Conservation (phyloP, 2,113 vertebrate species). For the Martes martes region DNA sequence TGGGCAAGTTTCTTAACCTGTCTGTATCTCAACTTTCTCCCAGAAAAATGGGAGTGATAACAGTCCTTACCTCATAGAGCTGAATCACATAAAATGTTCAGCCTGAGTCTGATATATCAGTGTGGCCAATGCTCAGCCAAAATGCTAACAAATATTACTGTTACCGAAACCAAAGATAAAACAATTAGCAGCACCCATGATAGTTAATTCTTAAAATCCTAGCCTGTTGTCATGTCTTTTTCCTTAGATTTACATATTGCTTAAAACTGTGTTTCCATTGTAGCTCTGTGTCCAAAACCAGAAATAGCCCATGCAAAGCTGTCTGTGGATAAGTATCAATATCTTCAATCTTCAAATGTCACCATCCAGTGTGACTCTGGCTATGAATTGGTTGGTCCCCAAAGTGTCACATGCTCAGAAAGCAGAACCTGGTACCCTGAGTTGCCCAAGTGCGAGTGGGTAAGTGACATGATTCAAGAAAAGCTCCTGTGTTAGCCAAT, state of each 20-base stretch:
- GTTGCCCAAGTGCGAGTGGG: neutral
- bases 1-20: neutral
- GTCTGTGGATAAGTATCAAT: neutral
- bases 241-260: neutral
- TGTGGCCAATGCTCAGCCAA: neutral
- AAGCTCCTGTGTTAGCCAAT: neutral
- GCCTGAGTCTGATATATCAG: neutral
- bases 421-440: conserved; percentile 52
- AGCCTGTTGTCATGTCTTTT: neutral
- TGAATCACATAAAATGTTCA: neutral
- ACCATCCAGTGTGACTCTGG: neutral
- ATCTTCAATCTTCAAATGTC: neutral
- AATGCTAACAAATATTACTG: neutral
- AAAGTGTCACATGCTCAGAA: neutral
- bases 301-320: neutral
- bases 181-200: neutral
- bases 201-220: neutral
- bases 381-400: neutral
- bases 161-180: neutral
- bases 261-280: conserved; percentile 31
- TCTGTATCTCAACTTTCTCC: neutral
- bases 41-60: neutral
- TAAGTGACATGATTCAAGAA: conserved; percentile 23
- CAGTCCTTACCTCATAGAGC: neutral
- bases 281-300: conserved; percentile 46